Evolutionary conservation across 1,140 invertebrate species (phyloP).

Genomic region (Telenomus remus): DNA sequence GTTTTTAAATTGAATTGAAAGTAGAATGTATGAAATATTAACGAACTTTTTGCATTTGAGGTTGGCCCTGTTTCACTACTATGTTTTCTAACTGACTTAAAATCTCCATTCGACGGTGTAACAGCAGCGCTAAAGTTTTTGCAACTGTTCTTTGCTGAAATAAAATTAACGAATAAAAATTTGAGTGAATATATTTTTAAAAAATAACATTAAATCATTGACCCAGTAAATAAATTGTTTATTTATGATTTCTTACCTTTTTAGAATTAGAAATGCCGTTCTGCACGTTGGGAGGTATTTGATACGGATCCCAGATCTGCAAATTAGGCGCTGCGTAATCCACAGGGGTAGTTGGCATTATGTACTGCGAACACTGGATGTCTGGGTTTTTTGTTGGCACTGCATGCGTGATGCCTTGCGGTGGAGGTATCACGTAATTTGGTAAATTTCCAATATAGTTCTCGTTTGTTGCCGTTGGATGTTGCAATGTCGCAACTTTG

Average conservation of each 20-base stretch:
- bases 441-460: slow-evolving; percentile 67
- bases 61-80: slow-evolving; percentile 76
- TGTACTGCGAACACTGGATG: slow-evolving; percentile 68
- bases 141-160: slow-evolving; percentile 73
- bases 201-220: neutral
- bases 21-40: neutral
- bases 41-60: slow-evolving; percentile 69
- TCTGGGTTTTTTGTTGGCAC: slow-evolving; percentile 66
- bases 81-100: slow-evolving; percentile 81
- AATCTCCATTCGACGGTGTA: slow-evolving; percentile 81
- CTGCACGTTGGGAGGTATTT: slow-evolving; percentile 63
- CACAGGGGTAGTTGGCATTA: slow-evolving; percentile 65
- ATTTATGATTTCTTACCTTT: slow-evolving; percentile 57
- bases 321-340: slow-evolving; percentile 67
- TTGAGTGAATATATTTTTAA: neutral
- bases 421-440: slow-evolving; percentile 66
- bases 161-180: slow-evolving; percentile 19
- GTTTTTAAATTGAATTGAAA: too few relatives aligned
- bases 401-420: slow-evolving; percentile 63
- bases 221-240: neutral
- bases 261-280: slow-evolving; percentile 66
- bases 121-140: slow-evolving; percentile 78
- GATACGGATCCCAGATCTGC: slow-evolving; percentile 68
- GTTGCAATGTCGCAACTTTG: slow-evolving; percentile 62
- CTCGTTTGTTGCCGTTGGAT: slow-evolving; percentile 64